Conservation (phyloP, 2,797 vertebrate genomes). For the Artibeus jamaicensis region DNA sequence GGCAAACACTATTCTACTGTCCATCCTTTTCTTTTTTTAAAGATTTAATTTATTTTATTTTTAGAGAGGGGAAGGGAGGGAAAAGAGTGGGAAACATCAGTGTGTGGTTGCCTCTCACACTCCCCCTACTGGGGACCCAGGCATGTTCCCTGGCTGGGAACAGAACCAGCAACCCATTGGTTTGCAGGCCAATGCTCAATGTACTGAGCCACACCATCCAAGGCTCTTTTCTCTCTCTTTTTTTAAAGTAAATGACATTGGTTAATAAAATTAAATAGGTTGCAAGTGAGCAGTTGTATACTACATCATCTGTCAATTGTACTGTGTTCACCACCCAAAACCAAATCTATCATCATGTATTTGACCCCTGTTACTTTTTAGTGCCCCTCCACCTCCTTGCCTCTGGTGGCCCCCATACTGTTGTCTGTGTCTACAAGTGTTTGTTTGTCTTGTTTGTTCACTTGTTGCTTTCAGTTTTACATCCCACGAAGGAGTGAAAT, state of each 20-base stretch:
- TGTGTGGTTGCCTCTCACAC: no score
- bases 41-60: no score
- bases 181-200: no score
- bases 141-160: no score
- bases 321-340: background rate
- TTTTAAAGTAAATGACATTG: background rate
- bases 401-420: background rate
- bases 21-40: background rate
- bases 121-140: no score
- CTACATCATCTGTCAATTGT: background rate
- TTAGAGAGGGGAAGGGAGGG: no score
- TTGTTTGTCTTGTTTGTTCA: background rate
- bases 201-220: no score
- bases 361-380: background rate
- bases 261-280: background rate
- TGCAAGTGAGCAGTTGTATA: background rate
- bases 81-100: no score
- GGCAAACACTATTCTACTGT: background rate
- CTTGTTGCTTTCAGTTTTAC: background rate
- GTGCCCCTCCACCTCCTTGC: fast-evolving
- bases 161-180: no score
- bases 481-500: background rate
- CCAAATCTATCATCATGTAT: background rate
- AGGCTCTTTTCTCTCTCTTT: background rate
- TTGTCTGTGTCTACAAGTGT: background rate